Evolutionary conservation across 2,797 vertebrate genomes (phyloP).

Genomic region (Pelobates cultripes): DNA sequence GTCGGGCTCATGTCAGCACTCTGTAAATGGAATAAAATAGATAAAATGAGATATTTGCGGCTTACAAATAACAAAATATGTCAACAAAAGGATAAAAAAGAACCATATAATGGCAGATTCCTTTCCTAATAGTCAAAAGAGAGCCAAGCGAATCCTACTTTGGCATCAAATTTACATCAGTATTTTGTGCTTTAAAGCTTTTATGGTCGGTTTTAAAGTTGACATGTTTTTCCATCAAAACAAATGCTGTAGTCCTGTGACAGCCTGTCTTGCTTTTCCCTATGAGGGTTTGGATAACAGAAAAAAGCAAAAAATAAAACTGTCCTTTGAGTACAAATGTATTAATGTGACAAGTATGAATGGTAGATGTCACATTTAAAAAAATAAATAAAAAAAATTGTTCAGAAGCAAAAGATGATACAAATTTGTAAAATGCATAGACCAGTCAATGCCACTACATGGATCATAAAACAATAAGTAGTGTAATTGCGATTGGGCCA

Average conservation of each 20-base stretch:
- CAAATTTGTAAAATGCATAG: no score
- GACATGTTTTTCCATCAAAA: conserved; percentile 20
- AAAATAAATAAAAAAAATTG: neutral
- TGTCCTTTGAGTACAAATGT: conserved; percentile 27
- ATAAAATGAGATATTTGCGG: conserved; percentile 16
- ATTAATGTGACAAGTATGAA: conserved; percentile 28
- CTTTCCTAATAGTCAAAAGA: neutral
- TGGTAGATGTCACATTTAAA: conserved; percentile 4
- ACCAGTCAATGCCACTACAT: no score
- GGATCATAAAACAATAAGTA: no score
- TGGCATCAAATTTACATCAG: conserved; percentile 19
- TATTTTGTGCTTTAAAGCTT: conserved; percentile 12
- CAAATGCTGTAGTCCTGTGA: conserved; percentile 37
- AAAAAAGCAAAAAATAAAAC: conserved; percentile 35
- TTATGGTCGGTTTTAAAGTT: conserved; percentile 24
- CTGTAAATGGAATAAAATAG: conserved; percentile 70
- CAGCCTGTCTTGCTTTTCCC: conserved; percentile 36
- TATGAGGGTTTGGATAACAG: conserved; percentile 32
- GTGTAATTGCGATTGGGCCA: no score
- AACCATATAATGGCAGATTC: neutral
- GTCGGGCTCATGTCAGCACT: conserved; percentile 91
- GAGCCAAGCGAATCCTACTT: neutral
- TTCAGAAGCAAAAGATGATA: no score
- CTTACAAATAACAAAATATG: conserved; percentile 1
- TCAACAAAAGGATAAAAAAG: conserved; percentile 19